Base-by-base conservation (phyloP, 2,113 vertebrate genomes). In the Emydocephalus ijimae region DNA sequence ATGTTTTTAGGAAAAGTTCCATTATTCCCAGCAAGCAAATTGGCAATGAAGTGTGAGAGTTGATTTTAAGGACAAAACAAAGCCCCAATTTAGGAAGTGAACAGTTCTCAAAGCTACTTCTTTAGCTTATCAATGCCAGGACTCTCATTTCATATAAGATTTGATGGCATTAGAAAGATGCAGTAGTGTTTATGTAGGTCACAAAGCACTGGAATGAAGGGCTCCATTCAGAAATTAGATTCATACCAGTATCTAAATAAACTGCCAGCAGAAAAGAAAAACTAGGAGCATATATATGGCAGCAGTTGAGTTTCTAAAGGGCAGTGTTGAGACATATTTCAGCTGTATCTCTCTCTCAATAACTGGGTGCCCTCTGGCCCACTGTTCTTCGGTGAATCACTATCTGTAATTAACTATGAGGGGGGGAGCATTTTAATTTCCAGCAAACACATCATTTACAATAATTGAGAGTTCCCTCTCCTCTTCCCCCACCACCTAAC, bases 381-480 rank as follows among this genome's bases (percentile, higher is more conserved):
- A 3, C 4, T 94, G 96, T 93, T 96, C 96, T 97, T 95, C 92
- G 90, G 91, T 95, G 96, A 97, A 96, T 94, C 26, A 52, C 95
- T 95, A 93, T 23, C 94, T 93, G 94, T 96, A 97, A 98, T 96
- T 96, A 97, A 96, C 96, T 96, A 97, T 96, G 92, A 94, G 96
- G 74, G 74, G 74, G 96, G 89, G 95, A 94, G 94, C 87, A 95
- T 97, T 97, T 96, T 96, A 95, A 97, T 97, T 97, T 97, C 92
- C 96, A 98, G 94, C 95, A 96, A 97, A 97, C 96, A 93, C 93
- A 97, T 91, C 95, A 96, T 95, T 61, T 96, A 94, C 93, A 95
- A 92, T 94, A 48, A 93, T 96, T 64, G 3, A 34, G 26, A 86
- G 39, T 85, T 91, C 45, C 24, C 21, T 34, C 85, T 87, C 97